Evolutionary conservation across 1,140 invertebrate species (phyloP).

Genomic region (Gryon sp.): DNA sequence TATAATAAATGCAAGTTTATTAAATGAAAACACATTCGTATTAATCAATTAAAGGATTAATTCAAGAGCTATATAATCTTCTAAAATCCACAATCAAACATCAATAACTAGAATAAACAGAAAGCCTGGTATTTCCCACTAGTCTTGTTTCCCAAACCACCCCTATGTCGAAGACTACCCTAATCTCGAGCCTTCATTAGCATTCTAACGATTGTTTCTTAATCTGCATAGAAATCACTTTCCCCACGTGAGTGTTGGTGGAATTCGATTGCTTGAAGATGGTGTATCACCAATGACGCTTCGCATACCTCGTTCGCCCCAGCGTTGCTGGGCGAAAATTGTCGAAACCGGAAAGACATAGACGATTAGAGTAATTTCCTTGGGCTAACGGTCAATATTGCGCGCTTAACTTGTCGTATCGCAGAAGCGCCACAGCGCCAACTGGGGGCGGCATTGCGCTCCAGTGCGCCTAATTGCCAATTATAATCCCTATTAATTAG

Average conservation of each 20-base stretch:
- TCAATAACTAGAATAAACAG: constrained; percentile 5
- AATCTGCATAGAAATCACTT: constrained; percentile 49
- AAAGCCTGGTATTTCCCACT: constrained; percentile 19
- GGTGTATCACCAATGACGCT: too few relatives aligned
- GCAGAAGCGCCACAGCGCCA: constrained; percentile 7
- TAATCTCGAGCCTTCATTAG: constrained; percentile 25
- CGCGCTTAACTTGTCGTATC: constrained; percentile 54
- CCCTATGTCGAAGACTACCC: background rate
- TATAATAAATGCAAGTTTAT: too few relatives aligned
- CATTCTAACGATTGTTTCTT: constrained; percentile 49
- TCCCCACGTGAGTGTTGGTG: background rate
- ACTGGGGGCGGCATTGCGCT: constrained; percentile 32
- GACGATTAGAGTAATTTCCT: constrained; percentile 52
- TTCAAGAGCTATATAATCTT: too few relatives aligned
- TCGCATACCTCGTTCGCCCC: too few relatives aligned
- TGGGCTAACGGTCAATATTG: constrained; percentile 60
- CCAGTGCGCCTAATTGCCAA: constrained; percentile 73
- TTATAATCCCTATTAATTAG: constrained; percentile 78
- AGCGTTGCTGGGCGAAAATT: background rate
- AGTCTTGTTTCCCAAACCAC: background rate
- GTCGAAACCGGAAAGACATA: background rate
- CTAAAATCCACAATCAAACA: constrained; percentile 12
- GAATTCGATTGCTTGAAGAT: constrained; percentile 5
- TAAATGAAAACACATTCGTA: too few relatives aligned
- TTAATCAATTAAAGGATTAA: too few relatives aligned